phyloP scores from a whole-genome alignment of 1,140 invertebrate genomes.

The Achatina immaculata region DNA sequence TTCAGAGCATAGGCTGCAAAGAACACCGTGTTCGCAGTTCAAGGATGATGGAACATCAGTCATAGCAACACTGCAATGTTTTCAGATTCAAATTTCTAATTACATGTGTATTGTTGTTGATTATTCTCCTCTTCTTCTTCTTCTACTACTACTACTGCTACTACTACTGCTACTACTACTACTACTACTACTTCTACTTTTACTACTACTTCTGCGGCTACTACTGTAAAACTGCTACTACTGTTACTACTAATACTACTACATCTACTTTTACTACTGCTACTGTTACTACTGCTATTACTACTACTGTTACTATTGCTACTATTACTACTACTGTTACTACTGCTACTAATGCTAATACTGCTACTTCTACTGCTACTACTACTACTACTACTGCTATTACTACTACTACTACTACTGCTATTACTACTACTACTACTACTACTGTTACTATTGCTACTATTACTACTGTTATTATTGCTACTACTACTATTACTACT shows the following conservation, averaged over 20 bases:
- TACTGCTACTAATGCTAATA: no score
- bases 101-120: not conserved
- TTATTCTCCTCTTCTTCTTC: not conserved
- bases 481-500: conserved; percentile 8
- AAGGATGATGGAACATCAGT: not conserved
- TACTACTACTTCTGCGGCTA: no score
- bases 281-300: conserved; percentile 17
- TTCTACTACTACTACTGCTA: conserved; percentile 7
- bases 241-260: no score
- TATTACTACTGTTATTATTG: conserved; percentile 19
- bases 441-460: conserved; percentile 5
- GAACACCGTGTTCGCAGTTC: no score
- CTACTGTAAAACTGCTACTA: no score
- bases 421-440: conserved; percentile 5
- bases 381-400: conserved; percentile 11
- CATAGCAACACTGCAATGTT: not conserved
- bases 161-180: no score
- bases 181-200: no score
- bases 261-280: conserved; percentile 11
- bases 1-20: no score
- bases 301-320: conserved; percentile 11
- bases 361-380: no score
- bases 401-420: conserved; percentile 7
- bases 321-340: no score
- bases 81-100: not conserved